A percentile compares a stretch with the other conserved stretches of the same genome.
phyloP scores from a whole-genome alignment of 2,888 invertebrate genomes.

The Monochamus alternatus region DNA sequence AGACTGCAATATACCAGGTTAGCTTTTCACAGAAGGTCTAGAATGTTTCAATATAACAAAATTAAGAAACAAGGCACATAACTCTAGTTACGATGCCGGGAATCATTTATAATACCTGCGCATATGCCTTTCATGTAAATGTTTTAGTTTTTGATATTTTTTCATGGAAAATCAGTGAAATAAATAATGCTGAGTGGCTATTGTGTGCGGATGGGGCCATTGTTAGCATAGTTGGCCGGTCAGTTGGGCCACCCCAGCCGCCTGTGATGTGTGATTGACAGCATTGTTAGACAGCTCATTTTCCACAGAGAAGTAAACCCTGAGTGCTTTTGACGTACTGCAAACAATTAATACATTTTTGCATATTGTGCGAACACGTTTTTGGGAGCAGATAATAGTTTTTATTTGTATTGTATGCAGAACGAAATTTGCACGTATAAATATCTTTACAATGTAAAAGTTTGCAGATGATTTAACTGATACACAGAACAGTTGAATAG shows the following conservation, averaged over 20 bases:
- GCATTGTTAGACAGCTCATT: conserved; percentile 51
- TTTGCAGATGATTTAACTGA: too few relatives aligned
- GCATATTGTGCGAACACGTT: conserved; percentile 55
- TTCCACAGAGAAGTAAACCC: conserved; percentile 48
- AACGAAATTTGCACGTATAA: neutral
- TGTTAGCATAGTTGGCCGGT: conserved; percentile 44
- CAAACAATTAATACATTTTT: conserved; percentile 61
- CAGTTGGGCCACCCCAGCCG: conserved; percentile 47
- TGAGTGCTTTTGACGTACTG: conserved; percentile 60
- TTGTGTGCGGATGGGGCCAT: conserved; percentile 39
- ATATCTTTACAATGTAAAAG: neutral
- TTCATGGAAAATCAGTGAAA: conserved; percentile 23
- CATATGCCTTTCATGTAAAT: conserved; percentile 15
- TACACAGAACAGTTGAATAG: too few relatives aligned
- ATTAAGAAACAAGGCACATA: conserved; percentile 2
- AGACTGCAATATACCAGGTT: too few relatives aligned
- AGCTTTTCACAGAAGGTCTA: neutral
- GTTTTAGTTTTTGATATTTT: conserved; percentile 29
- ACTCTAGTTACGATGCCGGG: conserved; percentile 5
- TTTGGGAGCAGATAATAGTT: conserved; percentile 24
- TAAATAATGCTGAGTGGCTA: conserved; percentile 47
- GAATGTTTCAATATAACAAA: neutral
- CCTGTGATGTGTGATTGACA: conserved; percentile 56
- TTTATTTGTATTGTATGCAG: neutral
- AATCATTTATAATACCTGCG: neutral